These are phyloP conservation scores for Gallinago jamesoni DNA, from an alignment of 2,113 vertebrate genomes.

Conservation along the genomic window DNA sequence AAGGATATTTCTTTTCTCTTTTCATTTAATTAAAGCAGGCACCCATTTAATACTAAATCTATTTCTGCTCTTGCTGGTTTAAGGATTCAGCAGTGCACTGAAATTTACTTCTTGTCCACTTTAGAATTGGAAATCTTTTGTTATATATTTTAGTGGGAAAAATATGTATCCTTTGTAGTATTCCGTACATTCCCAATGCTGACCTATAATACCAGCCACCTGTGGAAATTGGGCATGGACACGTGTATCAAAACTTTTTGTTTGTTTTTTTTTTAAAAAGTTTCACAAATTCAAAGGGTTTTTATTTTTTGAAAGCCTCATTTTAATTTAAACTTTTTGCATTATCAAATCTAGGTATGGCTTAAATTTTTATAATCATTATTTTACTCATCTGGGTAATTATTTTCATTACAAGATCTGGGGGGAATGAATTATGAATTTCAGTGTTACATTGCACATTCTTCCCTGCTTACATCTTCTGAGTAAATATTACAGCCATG, in stretches of 20 bases:
- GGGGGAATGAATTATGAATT: not conserved
- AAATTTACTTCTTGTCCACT: not conserved
- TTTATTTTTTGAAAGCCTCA: not conserved
- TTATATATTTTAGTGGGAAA: not conserved
- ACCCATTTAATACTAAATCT: not conserved
- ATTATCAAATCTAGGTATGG: not conserved
- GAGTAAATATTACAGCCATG: not conserved
- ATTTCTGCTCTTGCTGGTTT: not conserved
- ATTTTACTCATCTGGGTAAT: not conserved
- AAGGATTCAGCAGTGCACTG: not conserved
- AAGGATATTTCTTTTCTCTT: not conserved
- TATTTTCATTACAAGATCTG: not conserved
- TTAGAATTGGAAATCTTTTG: not conserved
- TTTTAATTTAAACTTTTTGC: not conserved
- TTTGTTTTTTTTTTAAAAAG: not conserved
- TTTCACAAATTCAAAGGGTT: rapidly evolving
- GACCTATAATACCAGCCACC: not conserved
- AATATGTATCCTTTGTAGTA: not conserved
- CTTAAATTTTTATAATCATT: not conserved
- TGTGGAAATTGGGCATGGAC: not conserved
- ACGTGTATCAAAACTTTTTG: not conserved
- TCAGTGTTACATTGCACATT: not conserved
- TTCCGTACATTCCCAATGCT: not conserved
- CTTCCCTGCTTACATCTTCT: not conserved
- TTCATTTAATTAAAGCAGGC: not conserved